phyloP scores from a whole-genome alignment of 2,888 invertebrate species.

The Lepidocyrtinus sp. region DNA sequence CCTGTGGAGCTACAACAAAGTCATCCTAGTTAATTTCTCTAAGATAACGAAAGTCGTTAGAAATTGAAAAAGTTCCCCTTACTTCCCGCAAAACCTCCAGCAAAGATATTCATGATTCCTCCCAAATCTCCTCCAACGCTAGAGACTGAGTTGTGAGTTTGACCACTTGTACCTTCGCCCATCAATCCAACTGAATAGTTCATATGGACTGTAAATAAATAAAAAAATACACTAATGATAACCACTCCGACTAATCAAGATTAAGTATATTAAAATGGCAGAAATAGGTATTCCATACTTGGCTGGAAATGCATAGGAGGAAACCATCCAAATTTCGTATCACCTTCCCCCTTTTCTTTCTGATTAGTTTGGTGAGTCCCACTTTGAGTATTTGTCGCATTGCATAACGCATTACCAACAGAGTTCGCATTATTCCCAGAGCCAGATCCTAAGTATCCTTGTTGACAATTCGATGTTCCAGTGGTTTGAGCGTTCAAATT shows the following conservation, averaged over 20 bases:
- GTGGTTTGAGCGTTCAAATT: slow-evolving; percentile 14
- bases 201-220: slow-evolving; percentile 25
- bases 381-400: slow-evolving; percentile 24
- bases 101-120: slow-evolving; percentile 32
- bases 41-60: neutral
- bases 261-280: too few species aligned
- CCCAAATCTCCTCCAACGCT: slow-evolving; percentile 15
- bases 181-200: slow-evolving; percentile 27
- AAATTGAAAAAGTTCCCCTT: neutral
- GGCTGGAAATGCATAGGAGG: neutral
- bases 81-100: slow-evolving; percentile 40
- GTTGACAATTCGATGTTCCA: slow-evolving; percentile 34
- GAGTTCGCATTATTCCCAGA: slow-evolving; percentile 37
- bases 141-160: slow-evolving; percentile 31
- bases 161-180: slow-evolving; percentile 39
- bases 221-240: too few species aligned
- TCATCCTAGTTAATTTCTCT: neutral
- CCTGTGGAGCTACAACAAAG: slow-evolving; percentile 26
- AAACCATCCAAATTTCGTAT: slow-evolving; percentile 20
- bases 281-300: neutral
- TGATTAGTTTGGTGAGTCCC: slow-evolving; percentile 15
- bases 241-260: too few species aligned
- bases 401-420: slow-evolving; percentile 31
- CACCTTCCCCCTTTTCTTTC: slow-evolving; percentile 8
- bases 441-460: slow-evolving; percentile 34